Base-by-base conservation (phyloP, 2,888 invertebrate species). In the Brachycybe producta region DNA sequence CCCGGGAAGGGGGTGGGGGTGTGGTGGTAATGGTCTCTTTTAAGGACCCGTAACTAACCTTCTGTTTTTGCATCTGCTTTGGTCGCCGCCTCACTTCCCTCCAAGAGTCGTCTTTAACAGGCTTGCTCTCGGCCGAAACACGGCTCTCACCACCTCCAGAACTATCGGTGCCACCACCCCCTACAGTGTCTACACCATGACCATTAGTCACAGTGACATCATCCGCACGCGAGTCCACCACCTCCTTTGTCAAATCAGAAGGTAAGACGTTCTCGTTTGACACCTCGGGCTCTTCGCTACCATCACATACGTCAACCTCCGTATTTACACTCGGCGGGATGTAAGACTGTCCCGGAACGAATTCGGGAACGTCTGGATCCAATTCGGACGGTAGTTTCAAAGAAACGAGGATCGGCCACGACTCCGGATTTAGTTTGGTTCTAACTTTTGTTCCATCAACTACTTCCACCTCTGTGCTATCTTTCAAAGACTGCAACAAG, bases 361-460 rank as follows among this genome's bases (percentile, higher is more conserved):
- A 87, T 68, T 86, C 87, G 0, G 86, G 84, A 45, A 87, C 87
- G 65, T 86, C 80, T 2, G 85, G 85, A 70, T 88, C 86, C 51
- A 87, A 72, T n/a, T 43, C 39, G 17, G 54, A 61, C 5, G 63
- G 60, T 28, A 60, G 17, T 15, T 28, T 11, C 15, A 23, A 26
- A 45, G 55, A 48, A 54, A 55, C 63, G 38, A 59, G 58, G 24
- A 72, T 58, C 26, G 94, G 94, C 97, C 97, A 97, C 64, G 79
- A 80, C 11, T 75, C 73, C 1, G 95, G 72, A 26, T 87, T 79
- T 57, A 78, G 75, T 57, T 78, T 80, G 46, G 90, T 84, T 61
- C 94, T 77, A 59, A 84, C 81, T 76, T 84, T 84, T 64, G 79
- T 79, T 46, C 79, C 80, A 54, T 73, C 71, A 39, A 62, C 67